These are phyloP conservation scores for Mongoloraphidia duomilia DNA, from an alignment of 2,888 invertebrate species.

Conservation along the genomic window DNA sequence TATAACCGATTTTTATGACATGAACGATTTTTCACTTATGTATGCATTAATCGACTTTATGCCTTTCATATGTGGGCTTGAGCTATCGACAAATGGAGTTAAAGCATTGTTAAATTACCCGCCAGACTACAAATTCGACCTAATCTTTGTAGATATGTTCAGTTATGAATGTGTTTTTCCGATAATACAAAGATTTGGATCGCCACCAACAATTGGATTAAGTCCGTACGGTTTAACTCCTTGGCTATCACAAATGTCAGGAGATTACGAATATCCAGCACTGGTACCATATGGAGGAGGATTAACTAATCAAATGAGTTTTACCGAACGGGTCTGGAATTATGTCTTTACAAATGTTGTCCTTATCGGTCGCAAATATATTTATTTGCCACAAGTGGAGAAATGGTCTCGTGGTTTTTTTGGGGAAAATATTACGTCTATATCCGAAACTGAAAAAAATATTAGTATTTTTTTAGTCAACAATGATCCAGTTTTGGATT, in stretches of 20 bases:
- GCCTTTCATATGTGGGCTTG: background rate
- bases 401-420: slow-evolving; percentile 5
- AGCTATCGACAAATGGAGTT: background rate
- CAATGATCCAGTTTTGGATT: slow-evolving; percentile 20
- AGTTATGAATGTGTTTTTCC: slow-evolving; percentile 3
- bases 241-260: background rate
- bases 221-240: slow-evolving; percentile 2
- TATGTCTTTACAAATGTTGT: background rate
- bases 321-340: slow-evolving; percentile 5
- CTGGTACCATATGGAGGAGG: background rate
- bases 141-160: slow-evolving; percentile 4
- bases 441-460: slow-evolving; percentile 14
- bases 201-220: slow-evolving; percentile 4
- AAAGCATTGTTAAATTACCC: background rate
- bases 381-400: slow-evolving; percentile 3
- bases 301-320: slow-evolving; percentile 7
- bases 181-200: slow-evolving; percentile 4
- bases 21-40: background rate
- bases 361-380: background rate
- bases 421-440: background rate
- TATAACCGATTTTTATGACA: too few relatives aligned
- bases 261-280: background rate
- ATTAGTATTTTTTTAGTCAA: slow-evolving; percentile 22
- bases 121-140: background rate
- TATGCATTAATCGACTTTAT: background rate